Evolutionary conservation across 2,888 invertebrate species (phyloP), one percentile per base, ranked within the genome.

Genomic region (Epinotia bilunana): DNA sequence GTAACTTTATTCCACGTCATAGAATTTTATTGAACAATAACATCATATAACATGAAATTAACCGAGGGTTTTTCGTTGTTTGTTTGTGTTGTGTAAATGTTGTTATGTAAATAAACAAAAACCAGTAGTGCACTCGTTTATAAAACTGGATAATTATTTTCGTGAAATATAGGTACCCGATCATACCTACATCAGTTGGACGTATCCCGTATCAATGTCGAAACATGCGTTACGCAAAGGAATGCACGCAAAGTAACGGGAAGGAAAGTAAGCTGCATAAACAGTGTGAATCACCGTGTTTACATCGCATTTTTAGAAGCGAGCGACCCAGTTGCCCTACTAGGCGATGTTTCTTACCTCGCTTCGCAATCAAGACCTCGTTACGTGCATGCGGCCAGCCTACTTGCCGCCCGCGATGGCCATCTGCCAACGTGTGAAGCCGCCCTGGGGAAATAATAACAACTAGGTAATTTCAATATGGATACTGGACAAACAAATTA

Each of bases 361-460:
- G 89, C 88, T 88, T 87, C 86, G 89, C 84, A 87, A 87, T 87
- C 87, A 86, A 87, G 87, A 86, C 87, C 84, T 84, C 86, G 86
- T 88, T 86, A 84, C 83, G 83, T 79, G 83, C 80, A 79, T 83
- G 81, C 79, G 86, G 81, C 85, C 89, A 87, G 88, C 89, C 90
- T 88, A 91, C 84, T 89, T 89, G 84, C 79, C 79, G 82, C 74
- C 84, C 88, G 90, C 89, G 88, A 46, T 81, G 82, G 83, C 86
- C 90, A 87, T 87, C 88, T 86, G 88, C 83, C 82, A 78, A 79
- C 79, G 78, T 80, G 78, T 78, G 81, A 79, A 77, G 67, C 78
- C 79, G 79, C 84, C 87, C 90, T 89, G 85, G 77, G 82, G 79
- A 83, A 77, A 81, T 78, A 73, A 68, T 23, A 82, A 76, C 49